Evolutionary conservation across 2,888 invertebrate species (phyloP), one percentile per base, ranked within the genome.

Genomic region (Ennomos erosarius): DNA sequence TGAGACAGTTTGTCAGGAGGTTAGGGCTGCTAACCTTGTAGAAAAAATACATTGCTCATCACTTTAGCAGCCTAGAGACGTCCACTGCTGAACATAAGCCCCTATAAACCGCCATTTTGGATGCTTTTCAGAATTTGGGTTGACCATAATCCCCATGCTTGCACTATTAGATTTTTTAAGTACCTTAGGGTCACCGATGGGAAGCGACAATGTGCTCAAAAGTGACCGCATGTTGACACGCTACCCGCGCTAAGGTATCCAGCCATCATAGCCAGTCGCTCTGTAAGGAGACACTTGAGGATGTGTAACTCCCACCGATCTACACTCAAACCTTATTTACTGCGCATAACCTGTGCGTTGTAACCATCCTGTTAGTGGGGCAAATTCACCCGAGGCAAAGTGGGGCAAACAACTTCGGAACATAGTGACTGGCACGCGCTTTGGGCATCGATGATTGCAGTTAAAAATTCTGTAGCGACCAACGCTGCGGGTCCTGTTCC

Each of bases 351-450:
- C 11, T 34, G 45, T 34, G 9, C 8, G 75, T 79, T 77, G 12
- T 35, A 39, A 33, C 16, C 9, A 83, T 81, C 81, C 78, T 75
- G 84, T 82, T 83, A 81, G 78, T 71, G 67, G 70, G 64, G 67
- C 72, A 79, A 79, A 81, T 78, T 77, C 40, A 39, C 46, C 40
- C 35, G 46, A 40, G 35, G 40, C 37, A 36, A 54, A 54, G 49
- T 64, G 69, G 62, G 57, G 53, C 62, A 67, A 68, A 67, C 65
- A 70, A 73, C 69, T 68, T 64, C 68, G 65, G 67, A 65, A 35
- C 40, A 42, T 64, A 64, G 64, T 63, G 62, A 61, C 56, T 47
- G 66, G 64, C 67, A 65, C 64, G 33, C 51, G 47, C 55, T 50
- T 55, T 39, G 55, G 54, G 43, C 47, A 55, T 57, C 59, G 47